phyloP scores from a whole-genome alignment of 64 coral and sea anemone species.

The Hydrozoanthus tunicans region DNA sequence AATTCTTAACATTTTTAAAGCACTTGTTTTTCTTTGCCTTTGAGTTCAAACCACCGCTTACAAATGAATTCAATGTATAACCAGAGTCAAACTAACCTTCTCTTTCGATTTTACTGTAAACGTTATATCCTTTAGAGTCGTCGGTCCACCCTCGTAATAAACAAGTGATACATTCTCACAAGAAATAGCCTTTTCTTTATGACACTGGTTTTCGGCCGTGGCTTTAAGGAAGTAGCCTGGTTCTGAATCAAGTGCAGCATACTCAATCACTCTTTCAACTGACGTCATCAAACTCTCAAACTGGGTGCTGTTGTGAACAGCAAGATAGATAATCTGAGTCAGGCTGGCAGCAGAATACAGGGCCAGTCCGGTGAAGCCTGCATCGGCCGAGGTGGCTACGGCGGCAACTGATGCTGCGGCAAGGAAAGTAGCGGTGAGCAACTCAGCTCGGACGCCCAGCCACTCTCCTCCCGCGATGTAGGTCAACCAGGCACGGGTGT shows the following conservation, averaged over 20 bases:
- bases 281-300: slow-evolving; percentile 36
- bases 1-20: no score
- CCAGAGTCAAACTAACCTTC: slow-evolving; percentile 8
- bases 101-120: slow-evolving; percentile 44
- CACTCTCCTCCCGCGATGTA: slow-evolving; percentile 45
- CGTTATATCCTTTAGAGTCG: slow-evolving; percentile 48
- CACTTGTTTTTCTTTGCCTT: no score
- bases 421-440: slow-evolving; percentile 44
- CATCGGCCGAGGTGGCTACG: slow-evolving; percentile 29
- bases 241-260: slow-evolving; percentile 39
- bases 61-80: no score
- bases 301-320: slow-evolving; percentile 30
- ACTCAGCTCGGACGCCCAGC: slow-evolving; percentile 40
- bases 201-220: slow-evolving; percentile 26
- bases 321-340: slow-evolving; percentile 46
- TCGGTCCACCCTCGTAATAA: slow-evolving; percentile 58
- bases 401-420: slow-evolving; percentile 30
- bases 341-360: slow-evolving; percentile 49
- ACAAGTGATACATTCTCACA: slow-evolving; percentile 69
- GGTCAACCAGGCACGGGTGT: slow-evolving; percentile 39
- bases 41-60: no score
- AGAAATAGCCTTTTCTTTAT: slow-evolving; percentile 35
- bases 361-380: slow-evolving; percentile 40
- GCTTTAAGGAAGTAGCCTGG: slow-evolving; percentile 46
- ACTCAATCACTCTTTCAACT: background rate